A percentile compares a stretch with the other conserved stretches of the same genome.
phyloP scores from a whole-genome alignment of 2,888 invertebrate genomes.

The Leptarthrus brevirostris region DNA sequence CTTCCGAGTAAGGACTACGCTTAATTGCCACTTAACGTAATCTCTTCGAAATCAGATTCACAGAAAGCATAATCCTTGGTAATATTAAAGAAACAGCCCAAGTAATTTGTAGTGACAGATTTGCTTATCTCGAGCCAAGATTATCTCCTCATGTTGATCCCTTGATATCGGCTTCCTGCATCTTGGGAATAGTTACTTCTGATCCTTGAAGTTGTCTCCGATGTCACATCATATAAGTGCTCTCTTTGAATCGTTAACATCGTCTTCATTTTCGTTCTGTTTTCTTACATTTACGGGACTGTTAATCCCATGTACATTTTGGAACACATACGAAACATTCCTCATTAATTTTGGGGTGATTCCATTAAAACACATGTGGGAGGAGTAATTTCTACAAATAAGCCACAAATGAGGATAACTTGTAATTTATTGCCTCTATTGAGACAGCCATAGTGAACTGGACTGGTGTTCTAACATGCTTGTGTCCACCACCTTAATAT shows the following conservation, averaged over 20 bases:
- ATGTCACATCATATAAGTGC: conserved; percentile 24
- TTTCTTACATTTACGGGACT: conserved; percentile 14
- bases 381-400: conserved; percentile 46
- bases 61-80: conserved; percentile 7
- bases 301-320: conserved; percentile 6
- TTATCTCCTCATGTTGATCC: conserved; percentile 20
- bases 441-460: conserved; percentile 3
- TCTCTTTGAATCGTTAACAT: conserved; percentile 7
- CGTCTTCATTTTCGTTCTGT: background rate
- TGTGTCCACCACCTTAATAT: conserved; percentile 18
- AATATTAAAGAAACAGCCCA: conserved; percentile 15
- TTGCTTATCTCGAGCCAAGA: conserved; percentile 12
- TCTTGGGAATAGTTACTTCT: background rate
- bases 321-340: conserved; percentile 20
- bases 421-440: conserved; percentile 50
- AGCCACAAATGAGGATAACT: conserved; percentile 54
- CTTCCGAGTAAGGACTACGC: background rate
- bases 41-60: conserved; percentile 34
- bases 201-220: background rate
- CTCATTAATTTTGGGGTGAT: conserved; percentile 44
- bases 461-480: background rate
- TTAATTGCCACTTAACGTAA: conserved; percentile 46
- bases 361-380: conserved; percentile 27
- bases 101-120: conserved; percentile 43
- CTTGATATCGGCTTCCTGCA: conserved; percentile 20